Percentiles rank a stretch among this genome's conserved stretches.
Conservation (phyloP, 1,140 invertebrate species). For the Penaeus indicus region DNA sequence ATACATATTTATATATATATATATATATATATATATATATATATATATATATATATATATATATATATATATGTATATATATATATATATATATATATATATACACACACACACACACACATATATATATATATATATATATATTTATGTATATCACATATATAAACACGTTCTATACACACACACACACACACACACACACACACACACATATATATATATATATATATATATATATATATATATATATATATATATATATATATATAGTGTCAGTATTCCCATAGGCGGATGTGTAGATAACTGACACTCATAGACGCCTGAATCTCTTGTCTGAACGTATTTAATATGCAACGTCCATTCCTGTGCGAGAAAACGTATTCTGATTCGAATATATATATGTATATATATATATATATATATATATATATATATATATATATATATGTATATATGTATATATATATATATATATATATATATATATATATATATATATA, state of each 20-base stretch:
- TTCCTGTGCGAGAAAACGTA: neutral
- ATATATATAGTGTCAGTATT: neutral
- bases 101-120: too few relatives aligned
- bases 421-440: neutral
- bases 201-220: too few relatives aligned
- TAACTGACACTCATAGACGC: neutral
- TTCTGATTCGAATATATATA: neutral
- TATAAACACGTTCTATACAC: too few relatives aligned
- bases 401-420: too few relatives aligned
- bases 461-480: conserved; percentile 21
- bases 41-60: neutral
- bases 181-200: too few relatives aligned
- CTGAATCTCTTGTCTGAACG: neutral
- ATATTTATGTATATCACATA: conserved; percentile 16
- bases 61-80: neutral
- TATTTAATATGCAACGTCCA: neutral
- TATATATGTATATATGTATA: neutral
- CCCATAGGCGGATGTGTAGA: neutral
- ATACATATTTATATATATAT: too few relatives aligned
- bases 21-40: too few relatives aligned
- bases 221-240: too few relatives aligned
- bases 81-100: neutral
- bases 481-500: conserved; percentile 29
- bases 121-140: conserved; percentile 29
- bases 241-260: too few relatives aligned